Conservation (phyloP, 2,888 invertebrate genomes). For the Drosophila histrio region DNA sequence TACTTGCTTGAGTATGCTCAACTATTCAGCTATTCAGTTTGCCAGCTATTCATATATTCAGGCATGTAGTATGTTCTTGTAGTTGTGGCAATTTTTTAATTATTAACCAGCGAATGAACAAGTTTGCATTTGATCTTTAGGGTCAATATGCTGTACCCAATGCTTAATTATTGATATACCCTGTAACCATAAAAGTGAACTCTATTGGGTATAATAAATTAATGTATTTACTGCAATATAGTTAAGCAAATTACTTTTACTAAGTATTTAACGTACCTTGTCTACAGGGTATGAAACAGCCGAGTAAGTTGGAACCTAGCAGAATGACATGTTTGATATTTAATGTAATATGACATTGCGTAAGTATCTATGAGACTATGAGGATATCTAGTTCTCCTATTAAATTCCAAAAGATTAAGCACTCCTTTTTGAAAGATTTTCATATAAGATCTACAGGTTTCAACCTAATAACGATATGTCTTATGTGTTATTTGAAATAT, state of each 20-base stretch:
- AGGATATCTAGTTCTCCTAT: background rate
- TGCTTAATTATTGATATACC: constrained; percentile 66
- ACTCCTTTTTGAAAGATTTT: background rate
- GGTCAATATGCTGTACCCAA: constrained; percentile 75
- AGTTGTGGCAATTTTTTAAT: constrained; percentile 43
- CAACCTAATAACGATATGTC: background rate
- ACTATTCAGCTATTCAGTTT: constrained; percentile 16
- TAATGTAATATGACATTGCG: background rate
- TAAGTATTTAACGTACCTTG: background rate
- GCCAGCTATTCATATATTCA: constrained; percentile 28
- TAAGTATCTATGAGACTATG: background rate
- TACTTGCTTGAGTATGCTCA: constrained; percentile 9
- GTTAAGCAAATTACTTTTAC: background rate
- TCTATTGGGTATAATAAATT: background rate
- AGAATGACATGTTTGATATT: background rate
- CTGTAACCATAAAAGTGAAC: constrained; percentile 3
- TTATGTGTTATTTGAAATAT: constrained; percentile 20
- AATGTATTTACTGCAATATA: background rate
- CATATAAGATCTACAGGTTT: background rate
- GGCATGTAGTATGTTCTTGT: constrained; percentile 23
- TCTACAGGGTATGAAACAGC: constrained; percentile 8
- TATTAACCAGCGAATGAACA: constrained; percentile 67
- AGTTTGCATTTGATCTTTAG: constrained; percentile 79
- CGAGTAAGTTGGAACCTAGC: background rate
- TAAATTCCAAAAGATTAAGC: background rate